Percentiles rank a stretch among this genome's conserved stretches.
Conservation (phyloP, 2,797 vertebrate species). For the Nasua narica region DNA sequence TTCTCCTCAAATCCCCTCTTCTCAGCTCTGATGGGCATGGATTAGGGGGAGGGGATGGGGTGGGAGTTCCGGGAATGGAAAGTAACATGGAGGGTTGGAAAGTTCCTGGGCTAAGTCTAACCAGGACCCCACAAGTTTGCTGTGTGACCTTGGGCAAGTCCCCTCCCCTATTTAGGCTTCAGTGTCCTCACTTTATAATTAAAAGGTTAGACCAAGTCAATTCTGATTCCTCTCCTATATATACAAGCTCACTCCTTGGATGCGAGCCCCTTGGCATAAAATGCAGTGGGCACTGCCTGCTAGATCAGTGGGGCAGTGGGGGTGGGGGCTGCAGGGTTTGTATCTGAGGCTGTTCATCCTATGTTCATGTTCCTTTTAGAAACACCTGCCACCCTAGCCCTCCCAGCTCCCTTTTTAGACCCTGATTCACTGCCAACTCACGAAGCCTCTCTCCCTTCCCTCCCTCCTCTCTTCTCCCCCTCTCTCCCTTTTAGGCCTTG, state of each 20-base stretch:
- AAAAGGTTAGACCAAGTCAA: slow-evolving; percentile 35
- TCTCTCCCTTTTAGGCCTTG: slow-evolving; percentile 56
- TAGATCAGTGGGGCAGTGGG: slow-evolving; percentile 56
- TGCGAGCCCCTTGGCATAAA: slow-evolving; percentile 63
- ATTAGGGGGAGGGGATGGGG: no score
- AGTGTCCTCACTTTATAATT: slow-evolving; percentile 12
- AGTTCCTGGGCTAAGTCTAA: slow-evolving; percentile 5
- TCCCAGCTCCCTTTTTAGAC: slow-evolving; percentile 77
- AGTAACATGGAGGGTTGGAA: not conserved
- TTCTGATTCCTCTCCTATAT: not conserved
- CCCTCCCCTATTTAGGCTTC: slow-evolving; percentile 25
- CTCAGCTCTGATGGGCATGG: not conserved
- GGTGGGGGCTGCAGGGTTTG: not conserved
- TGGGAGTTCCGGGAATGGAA: slow-evolving; percentile 25
- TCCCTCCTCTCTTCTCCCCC: slow-evolving; percentile 31
- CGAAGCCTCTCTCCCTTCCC: slow-evolving; percentile 66
- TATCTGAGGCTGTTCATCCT: slow-evolving; percentile 64
- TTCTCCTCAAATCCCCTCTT: slow-evolving; percentile 7
- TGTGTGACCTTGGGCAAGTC: slow-evolving; percentile 55
- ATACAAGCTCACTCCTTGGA: slow-evolving; percentile 55
- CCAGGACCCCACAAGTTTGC: slow-evolving; percentile 37
- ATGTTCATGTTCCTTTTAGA: slow-evolving; percentile 70
- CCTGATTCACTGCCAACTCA: slow-evolving; percentile 78
- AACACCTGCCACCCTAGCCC: slow-evolving; percentile 77
- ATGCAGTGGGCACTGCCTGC: slow-evolving; percentile 57